phyloP scores from a whole-genome alignment of 2,113 vertebrate genomes.

The Phyllopteryx taeniolatus region DNA sequence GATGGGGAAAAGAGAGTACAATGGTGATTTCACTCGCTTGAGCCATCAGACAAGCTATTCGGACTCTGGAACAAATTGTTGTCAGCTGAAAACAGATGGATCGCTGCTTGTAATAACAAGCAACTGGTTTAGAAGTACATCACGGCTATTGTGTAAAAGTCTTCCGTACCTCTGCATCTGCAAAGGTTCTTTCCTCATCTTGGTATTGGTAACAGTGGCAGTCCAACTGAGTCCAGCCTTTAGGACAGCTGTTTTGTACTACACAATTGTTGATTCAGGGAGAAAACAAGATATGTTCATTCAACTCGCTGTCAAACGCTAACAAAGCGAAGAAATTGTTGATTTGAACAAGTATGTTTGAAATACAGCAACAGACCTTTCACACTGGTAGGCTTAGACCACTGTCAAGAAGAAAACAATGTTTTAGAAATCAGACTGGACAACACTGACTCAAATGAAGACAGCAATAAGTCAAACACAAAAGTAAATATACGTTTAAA shows the following conservation, averaged over 20 bases:
- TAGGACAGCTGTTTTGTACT: neutral
- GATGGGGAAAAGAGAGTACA: neutral
- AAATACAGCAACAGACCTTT: neutral
- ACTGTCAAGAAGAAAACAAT: neutral
- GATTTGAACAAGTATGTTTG: neutral
- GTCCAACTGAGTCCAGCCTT: conserved; percentile 5
- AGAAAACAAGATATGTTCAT: neutral
- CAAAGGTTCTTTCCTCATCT: neutral
- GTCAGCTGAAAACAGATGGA: neutral
- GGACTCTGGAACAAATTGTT: neutral
- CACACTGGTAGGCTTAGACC: neutral
- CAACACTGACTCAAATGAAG: neutral
- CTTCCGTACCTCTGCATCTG: conserved; percentile 1
- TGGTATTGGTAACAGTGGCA: neutral
- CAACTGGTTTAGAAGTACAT: neutral
- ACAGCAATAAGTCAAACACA: neutral
- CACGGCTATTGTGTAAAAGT: neutral
- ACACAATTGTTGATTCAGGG: neutral
- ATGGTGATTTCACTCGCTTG: neutral
- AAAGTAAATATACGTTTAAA: neutral
- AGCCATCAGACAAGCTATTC: neutral
- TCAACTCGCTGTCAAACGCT: neutral
- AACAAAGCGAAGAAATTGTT: neutral
- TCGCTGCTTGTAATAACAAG: neutral
- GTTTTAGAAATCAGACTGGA: neutral